Percentiles rank a stretch among this genome's conserved stretches.
These are phyloP conservation scores for Enchytraeus crypticus DNA, from an alignment of 2,888 invertebrate genomes.

Conservation along the genomic window DNA sequence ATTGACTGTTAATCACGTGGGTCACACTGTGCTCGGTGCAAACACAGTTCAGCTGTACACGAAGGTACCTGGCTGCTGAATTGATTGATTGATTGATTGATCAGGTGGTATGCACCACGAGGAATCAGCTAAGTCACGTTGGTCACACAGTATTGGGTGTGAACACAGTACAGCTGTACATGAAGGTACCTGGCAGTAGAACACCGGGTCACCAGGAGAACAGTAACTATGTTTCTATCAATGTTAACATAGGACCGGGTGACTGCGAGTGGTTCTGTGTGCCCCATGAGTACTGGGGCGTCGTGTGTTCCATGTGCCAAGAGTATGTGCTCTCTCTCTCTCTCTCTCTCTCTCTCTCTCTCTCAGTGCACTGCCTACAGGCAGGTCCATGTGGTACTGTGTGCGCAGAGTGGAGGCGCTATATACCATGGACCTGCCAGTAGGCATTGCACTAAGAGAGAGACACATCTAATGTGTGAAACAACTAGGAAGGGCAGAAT, in stretches of 20 bases:
- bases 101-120: conserved; percentile 75
- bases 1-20: no score
- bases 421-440: no score
- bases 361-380: no score
- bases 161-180: conserved; percentile 97
- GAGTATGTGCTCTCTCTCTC: conserved; percentile 46
- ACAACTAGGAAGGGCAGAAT: no score
- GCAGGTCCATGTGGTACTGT: no score
- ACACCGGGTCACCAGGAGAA: conserved; percentile 89
- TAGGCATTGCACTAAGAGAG: no score
- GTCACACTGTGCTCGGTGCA: no score
- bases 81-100: not conserved
- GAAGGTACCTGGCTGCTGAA: not conserved
- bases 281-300: conserved; percentile 95
- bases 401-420: no score
- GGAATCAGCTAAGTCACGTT: conserved; percentile 95
- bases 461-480: no score
- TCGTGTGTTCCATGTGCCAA: conserved; percentile 83
- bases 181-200: conserved; percentile 66
- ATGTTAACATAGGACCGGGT: conserved; percentile 97
- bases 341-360: not conserved
- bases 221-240: conserved; percentile 95
- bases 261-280: conserved; percentile 99
- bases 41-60: not conserved
- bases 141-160: conserved; percentile 97